Evolutionary conservation across 1,140 invertebrate species (phyloP).

Genomic region (Lamellibrachia luymesi): DNA sequence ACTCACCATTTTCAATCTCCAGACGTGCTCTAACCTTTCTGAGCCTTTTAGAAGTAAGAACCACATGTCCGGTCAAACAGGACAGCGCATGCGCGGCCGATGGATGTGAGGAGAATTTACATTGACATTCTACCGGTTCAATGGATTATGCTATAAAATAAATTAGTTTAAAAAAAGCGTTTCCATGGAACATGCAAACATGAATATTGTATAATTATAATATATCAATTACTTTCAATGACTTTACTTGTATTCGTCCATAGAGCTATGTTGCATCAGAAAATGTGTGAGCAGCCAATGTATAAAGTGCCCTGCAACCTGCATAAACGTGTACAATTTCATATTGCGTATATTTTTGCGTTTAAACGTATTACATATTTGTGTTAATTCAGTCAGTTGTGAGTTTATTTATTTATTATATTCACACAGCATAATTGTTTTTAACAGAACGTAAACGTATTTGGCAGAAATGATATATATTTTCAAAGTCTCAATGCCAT

Average conservation of each 20-base stretch:
- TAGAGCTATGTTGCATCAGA: neutral
- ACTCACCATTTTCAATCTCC: neutral
- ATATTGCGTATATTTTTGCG: neutral
- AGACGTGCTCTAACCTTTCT: neutral
- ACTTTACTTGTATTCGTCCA: neutral
- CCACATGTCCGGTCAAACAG: neutral
- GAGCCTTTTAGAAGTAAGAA: neutral
- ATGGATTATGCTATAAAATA: neutral
- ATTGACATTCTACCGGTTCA: neutral
- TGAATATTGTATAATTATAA: neutral
- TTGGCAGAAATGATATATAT: neutral
- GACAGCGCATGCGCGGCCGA: neutral
- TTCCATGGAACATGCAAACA: neutral
- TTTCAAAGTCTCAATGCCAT: neutral
- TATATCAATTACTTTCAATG: neutral
- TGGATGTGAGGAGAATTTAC: neutral
- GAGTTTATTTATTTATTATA: neutral
- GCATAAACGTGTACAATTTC: neutral
- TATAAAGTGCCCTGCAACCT: neutral
- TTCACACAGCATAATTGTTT: neutral
- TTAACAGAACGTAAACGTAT: neutral
- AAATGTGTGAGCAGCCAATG: neutral
- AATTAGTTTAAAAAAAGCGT: neutral
- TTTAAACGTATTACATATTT: neutral
- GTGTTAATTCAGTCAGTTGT: neutral